Conservation (phyloP, 23 tunicate genomes). For the Clavelina lepadiformis region DNA sequence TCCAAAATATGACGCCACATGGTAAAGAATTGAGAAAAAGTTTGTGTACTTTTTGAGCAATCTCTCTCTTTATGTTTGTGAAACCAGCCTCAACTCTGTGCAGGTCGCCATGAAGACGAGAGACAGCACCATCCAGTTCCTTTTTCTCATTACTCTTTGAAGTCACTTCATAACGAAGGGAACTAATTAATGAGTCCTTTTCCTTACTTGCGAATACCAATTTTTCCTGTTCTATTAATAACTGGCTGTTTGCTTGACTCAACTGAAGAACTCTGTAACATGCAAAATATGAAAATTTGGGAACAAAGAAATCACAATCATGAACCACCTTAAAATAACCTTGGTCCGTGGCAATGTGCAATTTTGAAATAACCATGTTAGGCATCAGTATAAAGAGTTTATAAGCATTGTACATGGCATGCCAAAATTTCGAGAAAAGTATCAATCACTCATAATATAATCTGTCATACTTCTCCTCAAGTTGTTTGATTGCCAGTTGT, state of each 20-base stretch:
- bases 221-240: conserved; percentile 7
- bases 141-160: conserved; percentile 34
- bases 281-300: too few species aligned
- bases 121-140: conserved; percentile 51
- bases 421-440: too few species aligned
- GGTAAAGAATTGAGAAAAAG: not conserved
- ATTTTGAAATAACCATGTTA: too few species aligned
- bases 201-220: conserved; percentile 2
- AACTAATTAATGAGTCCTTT: not conserved
- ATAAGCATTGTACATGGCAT: too few species aligned
- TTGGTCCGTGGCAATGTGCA: too few species aligned
- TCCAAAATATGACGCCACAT: not conserved
- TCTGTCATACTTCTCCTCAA: conserved; percentile 35
- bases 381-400: too few species aligned
- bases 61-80: conserved; percentile 50
- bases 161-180: conserved; percentile 16
- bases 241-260: not conserved
- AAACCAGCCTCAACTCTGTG: conserved; percentile 56
- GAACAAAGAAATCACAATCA: too few species aligned
- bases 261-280: not conserved
- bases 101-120: conserved; percentile 54
- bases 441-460: not conserved
- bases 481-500: conserved; percentile 8
- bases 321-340: too few species aligned
- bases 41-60: conserved; percentile 44